Conservation (phyloP, 2,113 vertebrate species). For the Carassius gibelio region DNA sequence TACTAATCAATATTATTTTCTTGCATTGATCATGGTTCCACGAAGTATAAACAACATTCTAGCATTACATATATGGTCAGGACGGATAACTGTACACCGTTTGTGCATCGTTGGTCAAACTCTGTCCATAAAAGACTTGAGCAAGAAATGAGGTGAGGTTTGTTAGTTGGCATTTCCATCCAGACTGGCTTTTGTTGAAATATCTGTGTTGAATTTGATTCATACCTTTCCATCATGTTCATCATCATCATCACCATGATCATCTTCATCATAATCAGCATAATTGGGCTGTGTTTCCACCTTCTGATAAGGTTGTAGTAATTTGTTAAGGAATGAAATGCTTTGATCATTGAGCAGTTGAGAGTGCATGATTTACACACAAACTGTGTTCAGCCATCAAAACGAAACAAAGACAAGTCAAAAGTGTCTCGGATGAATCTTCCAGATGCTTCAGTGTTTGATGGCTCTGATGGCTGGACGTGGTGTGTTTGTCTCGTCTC, state of each 20-base stretch:
- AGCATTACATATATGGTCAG: neutral
- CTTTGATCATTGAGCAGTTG: neutral
- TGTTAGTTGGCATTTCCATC: conserved; percentile 26
- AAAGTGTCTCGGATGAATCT: neutral
- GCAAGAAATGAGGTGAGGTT: neutral
- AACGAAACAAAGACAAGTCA: neutral
- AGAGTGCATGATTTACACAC: neutral
- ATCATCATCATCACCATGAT: neutral
- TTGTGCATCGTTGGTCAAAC: neutral
- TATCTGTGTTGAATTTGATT: neutral
- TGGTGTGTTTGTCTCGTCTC: neutral
- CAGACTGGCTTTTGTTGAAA: neutral
- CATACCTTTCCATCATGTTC: neutral
- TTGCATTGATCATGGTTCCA: neutral
- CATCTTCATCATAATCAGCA: neutral
- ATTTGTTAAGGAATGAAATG: neutral
- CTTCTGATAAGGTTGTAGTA: neutral
- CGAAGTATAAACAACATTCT: neutral
- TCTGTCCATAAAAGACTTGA: neutral
- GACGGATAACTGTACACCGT: neutral
- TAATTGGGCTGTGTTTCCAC: neutral
- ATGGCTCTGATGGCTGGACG: conserved; percentile 20
- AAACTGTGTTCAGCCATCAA: conserved; percentile 14
- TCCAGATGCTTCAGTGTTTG: neutral
- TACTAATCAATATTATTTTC: neutral